phyloP scores from a whole-genome alignment of 2,888 invertebrate species.

The Acleris laterana region DNA sequence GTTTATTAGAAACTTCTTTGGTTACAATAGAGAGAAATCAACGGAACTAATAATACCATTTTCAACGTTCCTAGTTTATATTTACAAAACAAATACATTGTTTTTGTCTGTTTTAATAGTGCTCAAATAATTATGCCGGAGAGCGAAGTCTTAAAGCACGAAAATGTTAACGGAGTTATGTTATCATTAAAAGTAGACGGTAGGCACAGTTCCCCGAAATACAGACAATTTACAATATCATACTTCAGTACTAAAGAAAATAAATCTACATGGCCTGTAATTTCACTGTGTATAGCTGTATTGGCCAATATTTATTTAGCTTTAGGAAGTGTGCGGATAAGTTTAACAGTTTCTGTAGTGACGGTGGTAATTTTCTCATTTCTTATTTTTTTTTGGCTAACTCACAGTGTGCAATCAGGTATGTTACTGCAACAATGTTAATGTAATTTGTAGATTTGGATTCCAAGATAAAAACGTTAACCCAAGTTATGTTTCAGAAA shows the following conservation, averaged over 20 bases:
- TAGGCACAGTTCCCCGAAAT: constrained; percentile 58
- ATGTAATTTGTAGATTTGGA: neutral
- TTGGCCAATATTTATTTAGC: constrained; percentile 64
- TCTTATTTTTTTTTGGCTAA: constrained; percentile 72
- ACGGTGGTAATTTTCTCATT: constrained; percentile 66
- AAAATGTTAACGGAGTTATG: constrained; percentile 73
- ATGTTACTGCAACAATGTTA: constrained; percentile 29
- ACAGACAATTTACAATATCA: constrained; percentile 67
- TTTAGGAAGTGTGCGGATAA: constrained; percentile 62
- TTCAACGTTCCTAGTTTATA: too few relatives aligned
- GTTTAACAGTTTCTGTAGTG: constrained; percentile 60
- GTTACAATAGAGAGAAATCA: too few relatives aligned
- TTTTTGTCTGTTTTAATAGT: neutral
- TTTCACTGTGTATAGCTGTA: constrained; percentile 62
- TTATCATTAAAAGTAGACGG: constrained; percentile 59
- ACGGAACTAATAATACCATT: too few relatives aligned
- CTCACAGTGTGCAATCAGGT: constrained; percentile 78
- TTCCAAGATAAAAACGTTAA: neutral
- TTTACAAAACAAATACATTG: too few relatives aligned
- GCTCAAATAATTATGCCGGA: constrained; percentile 40
- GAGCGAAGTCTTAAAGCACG: constrained; percentile 51
- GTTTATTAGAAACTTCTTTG: too few relatives aligned
- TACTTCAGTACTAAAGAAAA: constrained; percentile 59
- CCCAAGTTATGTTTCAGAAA: constrained; percentile 64
- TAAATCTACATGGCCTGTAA: constrained; percentile 58